These are phyloP conservation scores for Sterrhoptilus dennistouni DNA, from an alignment of 2,113 vertebrate genomes.

Conservation along the genomic window DNA sequence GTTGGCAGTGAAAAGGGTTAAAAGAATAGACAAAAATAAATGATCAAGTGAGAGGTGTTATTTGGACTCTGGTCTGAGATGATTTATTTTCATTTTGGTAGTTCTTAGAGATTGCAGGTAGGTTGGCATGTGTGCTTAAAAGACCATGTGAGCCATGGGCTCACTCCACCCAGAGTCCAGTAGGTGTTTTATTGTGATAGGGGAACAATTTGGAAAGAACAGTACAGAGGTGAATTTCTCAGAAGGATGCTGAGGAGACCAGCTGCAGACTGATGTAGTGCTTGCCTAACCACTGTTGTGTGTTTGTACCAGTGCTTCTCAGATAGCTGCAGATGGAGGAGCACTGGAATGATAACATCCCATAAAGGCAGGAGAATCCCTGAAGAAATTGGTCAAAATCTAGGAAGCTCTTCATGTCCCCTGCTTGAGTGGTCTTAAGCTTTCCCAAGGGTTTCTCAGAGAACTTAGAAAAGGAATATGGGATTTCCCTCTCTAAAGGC, in stretches of 20 bases:
- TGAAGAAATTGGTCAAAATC: not conserved
- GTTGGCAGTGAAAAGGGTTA: not conserved
- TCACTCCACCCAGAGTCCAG: fast-evolving
- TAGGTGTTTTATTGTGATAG: not conserved
- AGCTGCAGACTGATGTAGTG: not conserved
- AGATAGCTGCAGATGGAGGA: not conserved
- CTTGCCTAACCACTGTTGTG: not conserved
- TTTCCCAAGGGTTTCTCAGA: not conserved
- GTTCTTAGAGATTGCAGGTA: not conserved
- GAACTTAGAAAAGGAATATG: not conserved
- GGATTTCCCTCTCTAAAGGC: not conserved
- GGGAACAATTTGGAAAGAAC: not conserved
- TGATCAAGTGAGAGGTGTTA: fast-evolving
- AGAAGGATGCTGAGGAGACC: not conserved
- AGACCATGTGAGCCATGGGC: fast-evolving
- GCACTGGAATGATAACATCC: not conserved
- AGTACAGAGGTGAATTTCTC: not conserved
- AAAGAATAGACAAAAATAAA: not conserved
- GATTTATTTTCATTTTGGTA: not conserved
- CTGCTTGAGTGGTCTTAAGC: not conserved
- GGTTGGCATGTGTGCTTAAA: not conserved
- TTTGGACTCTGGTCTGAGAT: not conserved
- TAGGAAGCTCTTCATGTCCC: not conserved
- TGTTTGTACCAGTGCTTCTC: not conserved
- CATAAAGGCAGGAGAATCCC: not conserved